Evolutionary conservation across 2,797 vertebrate genomes (phyloP).

Genomic region (Dendrocincla fuliginosa): DNA sequence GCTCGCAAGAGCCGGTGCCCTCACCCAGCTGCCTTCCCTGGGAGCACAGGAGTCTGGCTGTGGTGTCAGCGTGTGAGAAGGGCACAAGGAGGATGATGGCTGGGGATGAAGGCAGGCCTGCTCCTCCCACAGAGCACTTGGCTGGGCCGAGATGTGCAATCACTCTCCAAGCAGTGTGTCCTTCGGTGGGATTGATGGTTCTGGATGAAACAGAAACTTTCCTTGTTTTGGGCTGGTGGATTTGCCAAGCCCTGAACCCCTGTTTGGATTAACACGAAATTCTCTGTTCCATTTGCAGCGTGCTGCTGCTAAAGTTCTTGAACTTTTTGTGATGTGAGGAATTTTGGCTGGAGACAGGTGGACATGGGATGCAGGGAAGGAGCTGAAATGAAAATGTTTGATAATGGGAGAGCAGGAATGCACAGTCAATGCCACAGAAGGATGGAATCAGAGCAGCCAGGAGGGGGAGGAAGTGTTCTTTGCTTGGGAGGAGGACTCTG

Average conservation of each 20-base stretch:
- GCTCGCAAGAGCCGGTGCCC: not conserved
- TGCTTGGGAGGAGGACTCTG: not conserved
- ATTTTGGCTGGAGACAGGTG: not conserved
- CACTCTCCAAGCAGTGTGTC: rapidly evolving
- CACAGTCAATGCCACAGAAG: not conserved
- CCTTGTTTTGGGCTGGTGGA: not conserved
- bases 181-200: not conserved
- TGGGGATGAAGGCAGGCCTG: not conserved
- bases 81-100: rapidly evolving
- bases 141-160: not conserved
- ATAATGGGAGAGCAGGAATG: not conserved
- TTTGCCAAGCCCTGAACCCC: not conserved
- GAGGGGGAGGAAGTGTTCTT: slow-evolving; percentile 61
- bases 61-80: no score
- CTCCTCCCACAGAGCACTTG: rapidly evolving
- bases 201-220: not conserved
- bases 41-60: not conserved
- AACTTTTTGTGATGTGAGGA: rapidly evolving
- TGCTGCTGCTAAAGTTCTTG: not conserved
- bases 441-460: slow-evolving; percentile 42
- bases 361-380: rapidly evolving
- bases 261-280: not conserved
- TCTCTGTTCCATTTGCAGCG: not conserved
- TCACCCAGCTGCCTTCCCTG: no score
- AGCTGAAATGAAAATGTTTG: not conserved